Percentiles rank a stretch among this genome's conserved stretches.
Conservation (phyloP, 2,113 vertebrate genomes). For the Odontesthes bonariensis region DNA sequence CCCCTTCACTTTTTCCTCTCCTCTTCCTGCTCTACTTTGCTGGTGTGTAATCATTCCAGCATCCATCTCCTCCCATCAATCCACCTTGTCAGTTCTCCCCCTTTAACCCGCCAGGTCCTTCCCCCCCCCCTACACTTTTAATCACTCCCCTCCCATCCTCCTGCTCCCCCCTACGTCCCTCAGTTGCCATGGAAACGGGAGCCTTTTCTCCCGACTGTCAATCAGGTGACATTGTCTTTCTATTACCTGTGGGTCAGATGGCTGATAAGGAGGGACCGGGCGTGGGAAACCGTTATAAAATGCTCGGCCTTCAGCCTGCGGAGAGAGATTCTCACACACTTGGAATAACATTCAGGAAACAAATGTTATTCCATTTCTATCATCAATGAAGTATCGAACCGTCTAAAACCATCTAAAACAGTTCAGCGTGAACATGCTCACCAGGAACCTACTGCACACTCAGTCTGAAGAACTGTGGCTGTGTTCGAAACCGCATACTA, state of each 20-base stretch:
- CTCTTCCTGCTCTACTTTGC: slow-evolving; percentile 16
- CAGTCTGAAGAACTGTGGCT: too few species aligned
- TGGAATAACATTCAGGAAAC: neutral
- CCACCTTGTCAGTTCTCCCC: slow-evolving; percentile 63
- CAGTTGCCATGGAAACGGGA: slow-evolving; percentile 69
- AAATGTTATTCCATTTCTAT: too few species aligned
- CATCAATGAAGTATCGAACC: too few species aligned
- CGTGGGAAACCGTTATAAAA: slow-evolving; percentile 58
- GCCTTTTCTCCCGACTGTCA: slow-evolving; percentile 53
- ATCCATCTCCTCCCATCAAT: slow-evolving; percentile 64
- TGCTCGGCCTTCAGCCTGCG: slow-evolving; percentile 14
- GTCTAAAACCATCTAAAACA: too few species aligned
- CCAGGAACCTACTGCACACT: too few species aligned
- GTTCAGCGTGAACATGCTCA: too few species aligned
- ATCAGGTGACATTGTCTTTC: slow-evolving; percentile 72
- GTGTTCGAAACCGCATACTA: too few species aligned
- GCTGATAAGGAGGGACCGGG: slow-evolving; percentile 64
- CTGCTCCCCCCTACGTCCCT: slow-evolving; percentile 27
- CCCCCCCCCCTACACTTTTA: slow-evolving; percentile 47
- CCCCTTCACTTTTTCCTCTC: slow-evolving; percentile 20
- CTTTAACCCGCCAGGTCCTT: slow-evolving; percentile 35
- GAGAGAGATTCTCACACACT: neutral
- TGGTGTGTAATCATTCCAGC: slow-evolving; percentile 57
- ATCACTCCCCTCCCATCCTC: slow-evolving; percentile 63
- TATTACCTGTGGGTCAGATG: slow-evolving; percentile 71